Evolutionary conservation across 2,113 vertebrate genomes (phyloP), one percentile per base, ranked within the genome.

Genomic region (Echinops telfairi): DNA sequence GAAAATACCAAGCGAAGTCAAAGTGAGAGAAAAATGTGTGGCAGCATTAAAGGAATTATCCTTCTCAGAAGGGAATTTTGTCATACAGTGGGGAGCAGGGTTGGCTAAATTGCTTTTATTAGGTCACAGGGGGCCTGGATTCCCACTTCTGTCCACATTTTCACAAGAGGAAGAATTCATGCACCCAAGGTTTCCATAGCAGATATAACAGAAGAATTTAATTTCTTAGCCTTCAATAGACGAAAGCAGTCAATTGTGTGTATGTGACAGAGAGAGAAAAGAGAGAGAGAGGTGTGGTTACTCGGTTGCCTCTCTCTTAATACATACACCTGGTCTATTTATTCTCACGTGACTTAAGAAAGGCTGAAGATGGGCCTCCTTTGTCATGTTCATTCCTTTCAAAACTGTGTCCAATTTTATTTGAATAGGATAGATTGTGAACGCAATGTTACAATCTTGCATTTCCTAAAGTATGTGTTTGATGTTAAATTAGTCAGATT

Each of bases 401-500:
- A 90, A 23, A 89, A 86, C 23, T 75, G 10, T 73, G 7, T 93
- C 75, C 19, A 76, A 40, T 70, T 86, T 88, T 76, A 93, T 82
- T 91, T 88, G 84, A 90, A 86, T 71, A 82, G 68, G 77, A 71
- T 92, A 83, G 40, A 8, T 38, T 87, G 15, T 11, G 58, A 93
- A 70, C 22, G 60, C 25, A 82, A 29, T 86, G 11, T 82, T 94
- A 25, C 3, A 60, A 58, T 68, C 64, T 90, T 94, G 73, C 33
- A 82, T 71, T 94, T 86, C 36, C 75, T 2, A 66, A 90, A 71
- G 0, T 53, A 57, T 85, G 19, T 58, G n/a, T 73, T 57, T 71
- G 33, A 22, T 92, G 15, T 90, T 83, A 83, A 68, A 79, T 86
- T 90, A 88, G 85, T 47, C 87, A 58, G 11, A 88, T 91, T 76